A percentile compares a stretch with the other conserved stretches of the same genome.
These are phyloP conservation scores for Acanthococcus lagerstroemiae DNA, from an alignment of 2,888 invertebrate species.

Conservation along the genomic window DNA sequence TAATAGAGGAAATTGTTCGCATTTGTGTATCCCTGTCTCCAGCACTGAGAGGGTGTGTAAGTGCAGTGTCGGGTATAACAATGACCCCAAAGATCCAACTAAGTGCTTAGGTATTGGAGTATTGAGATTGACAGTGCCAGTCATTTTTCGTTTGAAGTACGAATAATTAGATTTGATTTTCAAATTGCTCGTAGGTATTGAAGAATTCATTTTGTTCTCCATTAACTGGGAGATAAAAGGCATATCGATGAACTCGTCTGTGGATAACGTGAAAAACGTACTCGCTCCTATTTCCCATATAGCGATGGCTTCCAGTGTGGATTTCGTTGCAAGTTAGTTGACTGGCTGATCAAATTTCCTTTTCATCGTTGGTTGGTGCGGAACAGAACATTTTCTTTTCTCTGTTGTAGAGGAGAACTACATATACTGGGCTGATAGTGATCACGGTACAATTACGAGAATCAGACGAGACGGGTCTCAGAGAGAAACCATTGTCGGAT, in stretches of 20 bases:
- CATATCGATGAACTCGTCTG: constrained; percentile 45
- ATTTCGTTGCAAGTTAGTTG: constrained; percentile 51
- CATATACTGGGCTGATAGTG: constrained; percentile 73
- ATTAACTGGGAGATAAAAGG: constrained; percentile 67
- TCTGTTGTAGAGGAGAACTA: constrained; percentile 42
- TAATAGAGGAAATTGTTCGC: constrained; percentile 54
- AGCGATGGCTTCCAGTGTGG: constrained; percentile 64
- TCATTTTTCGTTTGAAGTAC: constrained; percentile 4
- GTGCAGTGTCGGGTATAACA: constrained; percentile 62
- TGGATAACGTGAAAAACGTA: constrained; percentile 43
- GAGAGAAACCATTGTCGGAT: constrained; percentile 53
- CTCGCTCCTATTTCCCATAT: constrained; percentile 63
- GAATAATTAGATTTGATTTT: too few relatives aligned
- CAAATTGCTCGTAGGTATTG: constrained; percentile 49
- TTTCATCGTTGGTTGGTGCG: not conserved
- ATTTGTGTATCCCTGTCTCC: constrained; percentile 61
- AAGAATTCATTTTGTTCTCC: constrained; percentile 66
- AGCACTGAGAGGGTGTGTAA: constrained; percentile 51
- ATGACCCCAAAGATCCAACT: constrained; percentile 47
- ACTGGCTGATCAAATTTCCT: too few relatives aligned
- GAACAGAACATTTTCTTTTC: not conserved
- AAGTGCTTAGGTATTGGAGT: constrained; percentile 45
- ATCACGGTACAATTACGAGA: constrained; percentile 62
- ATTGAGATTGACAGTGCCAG: not conserved
- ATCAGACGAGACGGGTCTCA: constrained; percentile 68